phyloP scores from a whole-genome alignment of 2,797 vertebrate genomes.

The Tragelaphus eurycerus region DNA sequence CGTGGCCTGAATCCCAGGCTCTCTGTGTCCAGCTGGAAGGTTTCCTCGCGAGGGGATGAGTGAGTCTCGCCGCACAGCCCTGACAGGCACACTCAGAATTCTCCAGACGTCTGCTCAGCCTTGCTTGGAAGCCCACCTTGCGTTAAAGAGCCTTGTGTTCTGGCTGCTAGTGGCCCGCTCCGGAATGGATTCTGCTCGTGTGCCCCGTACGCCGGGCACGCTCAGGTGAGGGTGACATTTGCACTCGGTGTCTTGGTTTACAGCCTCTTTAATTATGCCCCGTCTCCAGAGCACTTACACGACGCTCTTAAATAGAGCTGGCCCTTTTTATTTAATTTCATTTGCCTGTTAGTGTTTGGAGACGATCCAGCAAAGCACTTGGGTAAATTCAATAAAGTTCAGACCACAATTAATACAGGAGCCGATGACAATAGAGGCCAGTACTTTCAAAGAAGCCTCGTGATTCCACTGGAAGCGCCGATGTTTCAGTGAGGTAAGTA shows the following conservation, averaged over 20 bases:
- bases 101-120: neutral
- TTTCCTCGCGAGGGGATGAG: too few relatives aligned
- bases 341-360: slow-evolving; percentile 89
- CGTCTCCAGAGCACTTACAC: slow-evolving; percentile 80
- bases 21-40: too few relatives aligned
- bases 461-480: slow-evolving; percentile 71
- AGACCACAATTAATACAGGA: slow-evolving; percentile 86
- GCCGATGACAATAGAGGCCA: slow-evolving; percentile 76
- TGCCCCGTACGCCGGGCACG: neutral
- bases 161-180: neutral
- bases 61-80: neutral
- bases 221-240: slow-evolving; percentile 56
- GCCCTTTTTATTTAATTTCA: slow-evolving; percentile 89
- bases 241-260: slow-evolving; percentile 75
- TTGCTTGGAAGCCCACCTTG: neutral
- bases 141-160: neutral
- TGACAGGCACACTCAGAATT: neutral
- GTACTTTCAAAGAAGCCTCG: slow-evolving; percentile 75
- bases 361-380: slow-evolving; percentile 89
- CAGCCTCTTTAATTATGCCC: slow-evolving; percentile 82
- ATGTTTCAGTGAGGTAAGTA: slow-evolving; percentile 68
- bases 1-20: neutral
- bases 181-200: neutral
- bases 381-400: slow-evolving; percentile 87
- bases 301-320: slow-evolving; percentile 83